Conservation (phyloP, 2,888 invertebrate species). For the Archips crataeganus region DNA sequence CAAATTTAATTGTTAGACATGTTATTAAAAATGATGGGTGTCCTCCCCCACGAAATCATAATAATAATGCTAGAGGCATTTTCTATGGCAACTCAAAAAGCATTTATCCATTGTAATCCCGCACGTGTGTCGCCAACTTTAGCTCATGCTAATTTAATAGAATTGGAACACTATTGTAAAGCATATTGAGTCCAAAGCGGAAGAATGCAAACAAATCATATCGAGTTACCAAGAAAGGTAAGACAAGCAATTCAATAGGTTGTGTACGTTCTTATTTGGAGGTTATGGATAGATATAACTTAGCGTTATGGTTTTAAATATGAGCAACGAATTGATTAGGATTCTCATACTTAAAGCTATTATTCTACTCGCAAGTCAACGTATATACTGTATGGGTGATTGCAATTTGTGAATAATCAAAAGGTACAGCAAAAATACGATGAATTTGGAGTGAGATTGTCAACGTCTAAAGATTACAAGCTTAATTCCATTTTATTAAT, state of each 20-base stretch:
- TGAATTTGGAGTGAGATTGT: not conserved
- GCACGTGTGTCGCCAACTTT: constrained; percentile 72
- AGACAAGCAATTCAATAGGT: constrained; percentile 28
- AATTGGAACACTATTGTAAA: constrained; percentile 52
- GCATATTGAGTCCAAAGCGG: constrained; percentile 42
- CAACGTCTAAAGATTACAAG: not conserved
- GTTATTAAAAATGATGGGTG: constrained; percentile 18
- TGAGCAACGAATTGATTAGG: not conserved
- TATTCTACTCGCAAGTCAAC: too few species aligned
- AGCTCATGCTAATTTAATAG: constrained; percentile 61
- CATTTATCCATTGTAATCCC: constrained; percentile 65
- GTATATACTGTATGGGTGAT: too few species aligned
- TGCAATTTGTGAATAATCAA: too few species aligned
- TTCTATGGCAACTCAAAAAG: constrained; percentile 37
- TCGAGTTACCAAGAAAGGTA: constrained; percentile 39
- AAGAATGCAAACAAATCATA: constrained; percentile 35
- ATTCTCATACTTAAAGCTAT: too few species aligned
- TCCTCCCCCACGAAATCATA: constrained; percentile 26
- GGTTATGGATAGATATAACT: constrained; percentile 27
- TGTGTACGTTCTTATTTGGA: constrained; percentile 16
- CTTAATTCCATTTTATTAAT: not conserved
- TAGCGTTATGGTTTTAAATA: constrained; percentile 2
- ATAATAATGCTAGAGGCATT: constrained; percentile 25
- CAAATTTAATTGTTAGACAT: constrained; percentile 19
- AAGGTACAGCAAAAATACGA: not conserved